Evolutionary conservation across 2,888 invertebrate genomes (phyloP).

Genomic region (Cartodere bifasciata): DNA sequence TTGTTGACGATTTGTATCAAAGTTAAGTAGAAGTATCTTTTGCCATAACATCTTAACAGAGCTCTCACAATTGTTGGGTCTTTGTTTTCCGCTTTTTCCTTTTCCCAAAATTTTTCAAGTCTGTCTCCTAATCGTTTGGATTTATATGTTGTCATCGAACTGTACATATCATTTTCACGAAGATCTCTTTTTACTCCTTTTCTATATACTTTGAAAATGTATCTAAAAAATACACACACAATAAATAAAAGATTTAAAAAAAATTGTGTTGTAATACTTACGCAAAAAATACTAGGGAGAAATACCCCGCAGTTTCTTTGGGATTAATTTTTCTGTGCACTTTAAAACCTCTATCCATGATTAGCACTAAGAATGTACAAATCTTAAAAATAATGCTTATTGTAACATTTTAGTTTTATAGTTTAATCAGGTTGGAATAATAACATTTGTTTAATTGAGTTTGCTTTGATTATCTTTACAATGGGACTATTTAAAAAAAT

Average conservation of each 20-base stretch:
- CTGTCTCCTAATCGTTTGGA: conserved; percentile 22
- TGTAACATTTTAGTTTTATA: too few species aligned
- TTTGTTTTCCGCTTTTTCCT: conserved; percentile 16
- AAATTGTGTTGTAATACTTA: conserved; percentile 11
- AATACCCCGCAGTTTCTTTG: conserved; percentile 12
- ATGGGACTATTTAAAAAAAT: too few species aligned
- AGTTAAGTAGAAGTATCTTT: conserved; percentile 18
- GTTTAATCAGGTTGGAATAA: too few species aligned
- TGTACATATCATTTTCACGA: conserved; percentile 46
- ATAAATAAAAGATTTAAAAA: conserved; percentile 1
- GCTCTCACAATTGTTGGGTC: conserved; percentile 18
- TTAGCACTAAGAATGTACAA: too few species aligned
- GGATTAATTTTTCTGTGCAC: conserved; percentile 10
- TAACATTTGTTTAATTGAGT: too few species aligned
- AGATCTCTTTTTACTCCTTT: conserved; percentile 49
- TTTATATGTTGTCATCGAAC: conserved; percentile 35
- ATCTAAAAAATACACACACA: conserved; percentile 36
- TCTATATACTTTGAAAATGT: conserved; percentile 49
- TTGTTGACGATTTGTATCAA: conserved; percentile 15
- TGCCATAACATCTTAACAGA: conserved; percentile 22
- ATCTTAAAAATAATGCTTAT: too few species aligned
- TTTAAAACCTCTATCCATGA: conserved; percentile 11
- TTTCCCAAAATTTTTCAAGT: conserved; percentile 27
- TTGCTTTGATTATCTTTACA: too few species aligned
- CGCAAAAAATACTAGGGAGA: conserved; percentile 11